Conservation (phyloP, 1,140 invertebrate genomes). For the Stegodyphus mimosarum region DNA sequence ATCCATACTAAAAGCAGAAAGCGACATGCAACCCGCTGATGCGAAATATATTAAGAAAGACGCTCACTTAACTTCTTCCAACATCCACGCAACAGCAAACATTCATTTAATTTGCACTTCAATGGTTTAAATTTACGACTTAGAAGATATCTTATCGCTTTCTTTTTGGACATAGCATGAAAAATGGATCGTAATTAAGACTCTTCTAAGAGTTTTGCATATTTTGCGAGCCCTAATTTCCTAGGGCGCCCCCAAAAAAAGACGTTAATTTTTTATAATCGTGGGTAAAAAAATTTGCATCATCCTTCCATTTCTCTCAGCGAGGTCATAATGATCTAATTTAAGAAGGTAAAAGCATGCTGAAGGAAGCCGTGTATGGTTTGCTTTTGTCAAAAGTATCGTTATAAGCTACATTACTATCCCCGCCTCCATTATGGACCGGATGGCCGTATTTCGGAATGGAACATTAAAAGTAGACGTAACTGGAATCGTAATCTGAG, state of each 20-base stretch:
- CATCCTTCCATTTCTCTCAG: neutral
- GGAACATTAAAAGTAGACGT: slow-evolving; percentile 35
- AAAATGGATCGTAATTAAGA: slow-evolving; percentile 19
- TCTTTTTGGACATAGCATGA: neutral
- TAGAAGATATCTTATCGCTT: slow-evolving; percentile 4
- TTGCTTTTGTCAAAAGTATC: too few species aligned
- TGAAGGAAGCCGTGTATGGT: neutral
- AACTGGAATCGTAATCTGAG: slow-evolving; percentile 29
- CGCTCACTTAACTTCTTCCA: neutral
- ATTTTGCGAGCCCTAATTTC: neutral
- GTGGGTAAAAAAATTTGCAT: neutral
- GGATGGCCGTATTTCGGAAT: slow-evolving; percentile 19
- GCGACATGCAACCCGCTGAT: neutral
- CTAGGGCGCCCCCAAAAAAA: neutral
- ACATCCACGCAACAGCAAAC: neutral
- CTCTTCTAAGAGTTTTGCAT: slow-evolving; percentile 4
- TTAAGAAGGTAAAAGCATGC: neutral
- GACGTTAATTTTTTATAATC: slow-evolving; percentile 12
- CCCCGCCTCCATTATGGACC: neutral
- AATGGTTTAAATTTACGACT: slow-evolving; percentile 16
- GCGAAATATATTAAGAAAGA: neutral
- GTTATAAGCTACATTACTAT: too few species aligned
- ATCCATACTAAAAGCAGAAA: too few species aligned
- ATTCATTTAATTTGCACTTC: slow-evolving; percentile 47
- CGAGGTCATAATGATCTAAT: slow-evolving; percentile 20